phyloP scores from a whole-genome alignment of 1,140 invertebrate genomes.

The Bradysia coprophila region DNA sequence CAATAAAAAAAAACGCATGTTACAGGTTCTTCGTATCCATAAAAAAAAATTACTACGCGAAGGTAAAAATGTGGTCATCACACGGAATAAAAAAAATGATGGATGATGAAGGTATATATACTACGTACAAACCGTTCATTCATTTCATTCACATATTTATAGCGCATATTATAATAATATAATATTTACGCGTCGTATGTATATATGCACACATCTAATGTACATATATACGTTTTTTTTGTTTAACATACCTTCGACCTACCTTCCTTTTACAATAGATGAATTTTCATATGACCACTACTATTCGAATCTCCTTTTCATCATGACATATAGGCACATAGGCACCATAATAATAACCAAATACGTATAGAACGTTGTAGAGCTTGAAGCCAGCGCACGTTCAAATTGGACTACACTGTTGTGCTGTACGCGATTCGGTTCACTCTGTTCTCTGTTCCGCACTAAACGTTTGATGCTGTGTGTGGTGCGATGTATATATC shows the following conservation, averaged over 20 bases:
- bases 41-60: not conserved
- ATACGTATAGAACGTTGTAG: too few relatives aligned
- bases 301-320: not conserved
- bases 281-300: not conserved
- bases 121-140: too few relatives aligned
- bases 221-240: too few relatives aligned
- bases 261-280: not conserved
- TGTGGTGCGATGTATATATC: not conserved
- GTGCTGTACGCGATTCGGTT: not conserved
- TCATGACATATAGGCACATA: not conserved
- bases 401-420: not conserved
- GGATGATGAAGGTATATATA: too few relatives aligned
- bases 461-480: not conserved
- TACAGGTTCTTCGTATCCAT: not conserved
- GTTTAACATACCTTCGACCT: too few relatives aligned
- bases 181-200: too few relatives aligned
- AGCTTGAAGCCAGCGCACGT: not conserved
- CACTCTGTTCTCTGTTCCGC: not conserved
- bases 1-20: not conserved
- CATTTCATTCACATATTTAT: too few relatives aligned
- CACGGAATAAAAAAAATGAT: too few relatives aligned
- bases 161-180: too few relatives aligned
- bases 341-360: not conserved
- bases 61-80: too few relatives aligned
- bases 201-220: not conserved